A percentile compares a stretch with the other conserved stretches of the same genome.
Evolutionary conservation across 1,140 invertebrate genomes (phyloP).

Genomic region (Cherax quadricarinatus): DNA sequence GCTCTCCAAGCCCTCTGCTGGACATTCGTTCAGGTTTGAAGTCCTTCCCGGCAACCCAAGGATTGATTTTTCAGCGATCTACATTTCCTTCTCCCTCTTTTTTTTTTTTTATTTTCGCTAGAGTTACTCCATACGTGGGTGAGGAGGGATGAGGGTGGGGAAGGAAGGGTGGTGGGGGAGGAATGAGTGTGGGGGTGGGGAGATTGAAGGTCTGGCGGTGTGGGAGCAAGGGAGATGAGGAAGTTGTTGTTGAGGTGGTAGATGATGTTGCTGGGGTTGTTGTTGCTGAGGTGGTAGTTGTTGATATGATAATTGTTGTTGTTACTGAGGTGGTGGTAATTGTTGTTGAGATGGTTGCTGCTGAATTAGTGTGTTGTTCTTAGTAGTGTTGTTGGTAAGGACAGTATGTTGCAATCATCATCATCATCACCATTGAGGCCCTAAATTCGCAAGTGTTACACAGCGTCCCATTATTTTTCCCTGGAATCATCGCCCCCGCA

Average conservation of each 20-base stretch:
- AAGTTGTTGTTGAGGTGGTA: not conserved
- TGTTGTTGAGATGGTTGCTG: not conserved
- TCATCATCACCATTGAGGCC: too few relatives aligned
- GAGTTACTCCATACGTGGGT: not conserved
- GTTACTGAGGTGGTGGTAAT: not conserved
- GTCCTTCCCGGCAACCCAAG: not conserved
- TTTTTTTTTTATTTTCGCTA: not conserved
- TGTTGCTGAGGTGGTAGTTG: not conserved
- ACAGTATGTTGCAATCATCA: too few relatives aligned
- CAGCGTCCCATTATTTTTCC: too few relatives aligned
- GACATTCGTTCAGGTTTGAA: conserved; percentile 19
- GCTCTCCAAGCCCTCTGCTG: not conserved
- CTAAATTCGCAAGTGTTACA: too few relatives aligned
- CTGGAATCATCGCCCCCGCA: too few relatives aligned
- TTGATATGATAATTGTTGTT: not conserved
- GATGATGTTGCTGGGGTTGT: not conserved
- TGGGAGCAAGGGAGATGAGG: too few relatives aligned
- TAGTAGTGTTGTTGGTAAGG: too few relatives aligned
- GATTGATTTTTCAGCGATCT: conserved; percentile 43
- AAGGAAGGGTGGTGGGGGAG: not conserved
- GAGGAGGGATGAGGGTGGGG: not conserved
- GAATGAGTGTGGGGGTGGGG: not conserved
- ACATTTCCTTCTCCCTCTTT: not conserved
- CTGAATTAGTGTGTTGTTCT: too few relatives aligned
- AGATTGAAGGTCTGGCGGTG: too few relatives aligned